Base-by-base conservation (phyloP, 2,888 invertebrate species). In the Colostygia pectinataria region DNA sequence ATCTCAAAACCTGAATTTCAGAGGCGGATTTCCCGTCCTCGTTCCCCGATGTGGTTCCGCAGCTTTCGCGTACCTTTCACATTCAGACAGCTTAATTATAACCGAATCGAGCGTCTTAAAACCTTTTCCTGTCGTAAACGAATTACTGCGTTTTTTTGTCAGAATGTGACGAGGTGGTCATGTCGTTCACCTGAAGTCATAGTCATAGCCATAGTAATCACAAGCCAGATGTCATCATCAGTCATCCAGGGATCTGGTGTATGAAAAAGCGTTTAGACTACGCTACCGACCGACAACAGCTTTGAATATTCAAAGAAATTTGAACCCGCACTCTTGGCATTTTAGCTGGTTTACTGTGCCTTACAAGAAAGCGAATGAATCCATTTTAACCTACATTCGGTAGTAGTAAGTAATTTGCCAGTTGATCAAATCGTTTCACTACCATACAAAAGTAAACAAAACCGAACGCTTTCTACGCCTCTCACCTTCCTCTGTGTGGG, bases 381-480 rank as follows among this genome's bases (percentile, higher is more conserved):
- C 18, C 20, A 1, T 6, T 6, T 6, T 47, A 69, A 61, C 74
- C 71, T 55, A 71, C 62, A 65, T 68, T 51, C 14, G 8, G 4
- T 7, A 4, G 37, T 55, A 64, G 63, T 54, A 63, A 62, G 55
- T 59, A 60, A 66, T 70, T 73, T 65, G 69, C 61, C 61, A 65
- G 63, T 67, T 68, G 59, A 56, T 59, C 61, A 59, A 65, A 66
- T 63, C 59, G 61, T 70, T 71, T 71, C 69, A 67, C 69, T 65
- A 55, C 68, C 59, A 20, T 5, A 72, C 39, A 47, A 33, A 68
- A 67, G 74, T 72, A 77, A 77, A 78, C 74, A 75, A 68, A 70
- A 56, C 63, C 69, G 20, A 4, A 61, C 66, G 75, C 79, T 80
- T 80, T 79, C 81, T 81, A 77, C 70, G 63, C 73, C 74, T 78